Base-by-base conservation (phyloP, 2,113 vertebrate genomes). In the Psophia crepitans region DNA sequence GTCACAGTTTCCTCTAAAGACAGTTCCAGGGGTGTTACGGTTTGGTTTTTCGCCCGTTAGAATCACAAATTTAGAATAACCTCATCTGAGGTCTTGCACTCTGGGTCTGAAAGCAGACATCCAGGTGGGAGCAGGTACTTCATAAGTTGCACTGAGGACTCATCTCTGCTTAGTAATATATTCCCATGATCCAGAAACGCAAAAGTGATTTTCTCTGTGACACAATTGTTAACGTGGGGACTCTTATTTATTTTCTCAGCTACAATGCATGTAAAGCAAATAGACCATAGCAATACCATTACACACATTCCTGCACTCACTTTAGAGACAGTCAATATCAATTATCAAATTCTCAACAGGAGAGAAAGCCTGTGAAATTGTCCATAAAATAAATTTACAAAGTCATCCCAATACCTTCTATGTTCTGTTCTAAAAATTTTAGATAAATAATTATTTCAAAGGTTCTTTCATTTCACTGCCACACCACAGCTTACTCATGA, bases 251-350 rank as follows among this genome's bases (percentile, higher is more conserved):
- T 96, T 95, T 97, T 92, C 92, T 85, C 61, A 87, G 54, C 89
- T 82, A 89, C 91, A 94, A 80, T 93, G 84, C 89, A 95, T 96
- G 95, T 95, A 96, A 89, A 95, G 53, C 84, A 95, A 97, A 97
- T 94, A 95, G 95, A 97, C 91, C 94, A 95, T 96, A 94, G 84
- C 90, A 79, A 96, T 87, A 89, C 92, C 89, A 97, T 97, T 97
- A 97, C 91, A 97, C 95, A 97, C 86, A 58, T 43, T 96, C 86
- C 77, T 96, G 89, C 94, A 69, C 90, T 95, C 92, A 91, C 94
- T 97, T 97, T 92, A 84, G 92, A 95, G 77, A 97, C 65, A 92
- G 97, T 97, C 96, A 97, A 96, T 97, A 97, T 92, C 97, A 96
- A 97, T 97, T 97, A 97, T 92, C 92, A 94, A 97, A 96, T 94